Conservation (phyloP, 2,797 vertebrate species). For the Odontamblyopus rebecca region DNA sequence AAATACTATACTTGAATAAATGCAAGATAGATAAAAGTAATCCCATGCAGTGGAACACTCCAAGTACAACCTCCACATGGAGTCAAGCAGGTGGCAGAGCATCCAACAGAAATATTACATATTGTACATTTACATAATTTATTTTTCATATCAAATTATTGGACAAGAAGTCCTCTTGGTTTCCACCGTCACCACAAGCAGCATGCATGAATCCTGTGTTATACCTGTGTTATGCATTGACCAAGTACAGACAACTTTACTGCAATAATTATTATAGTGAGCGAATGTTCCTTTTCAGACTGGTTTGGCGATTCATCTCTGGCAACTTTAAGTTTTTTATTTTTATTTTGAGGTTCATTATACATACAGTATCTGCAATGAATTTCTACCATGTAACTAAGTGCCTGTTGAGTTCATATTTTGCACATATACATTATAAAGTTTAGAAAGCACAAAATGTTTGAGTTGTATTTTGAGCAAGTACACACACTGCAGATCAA, state of each 20-base stretch:
- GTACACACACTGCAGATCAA: background rate
- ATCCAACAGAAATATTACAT: no score
- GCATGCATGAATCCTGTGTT: background rate
- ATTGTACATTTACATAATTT: background rate
- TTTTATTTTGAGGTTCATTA: background rate
- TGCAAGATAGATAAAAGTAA: no score
- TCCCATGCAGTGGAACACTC: no score
- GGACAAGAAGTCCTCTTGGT: background rate
- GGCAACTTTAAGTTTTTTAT: no score
- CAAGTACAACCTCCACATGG: no score
- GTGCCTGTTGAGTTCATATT: background rate
- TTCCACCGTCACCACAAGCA: background rate
- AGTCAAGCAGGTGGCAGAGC: no score
- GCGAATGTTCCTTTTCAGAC: background rate
- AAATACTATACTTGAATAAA: no score
- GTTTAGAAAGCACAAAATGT: background rate
- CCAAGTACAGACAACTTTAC: background rate
- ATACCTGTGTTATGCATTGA: background rate
- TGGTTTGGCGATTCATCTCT: background rate
- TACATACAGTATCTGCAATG: background rate
- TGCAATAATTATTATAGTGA: background rate
- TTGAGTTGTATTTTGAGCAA: background rate
- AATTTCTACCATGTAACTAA: background rate
- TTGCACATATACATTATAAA: background rate
- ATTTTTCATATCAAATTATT: background rate